A percentile compares a stretch with the other conserved stretches of the same genome.
phyloP scores from a whole-genome alignment of 2,113 vertebrate species.

The Indicator indicator region DNA sequence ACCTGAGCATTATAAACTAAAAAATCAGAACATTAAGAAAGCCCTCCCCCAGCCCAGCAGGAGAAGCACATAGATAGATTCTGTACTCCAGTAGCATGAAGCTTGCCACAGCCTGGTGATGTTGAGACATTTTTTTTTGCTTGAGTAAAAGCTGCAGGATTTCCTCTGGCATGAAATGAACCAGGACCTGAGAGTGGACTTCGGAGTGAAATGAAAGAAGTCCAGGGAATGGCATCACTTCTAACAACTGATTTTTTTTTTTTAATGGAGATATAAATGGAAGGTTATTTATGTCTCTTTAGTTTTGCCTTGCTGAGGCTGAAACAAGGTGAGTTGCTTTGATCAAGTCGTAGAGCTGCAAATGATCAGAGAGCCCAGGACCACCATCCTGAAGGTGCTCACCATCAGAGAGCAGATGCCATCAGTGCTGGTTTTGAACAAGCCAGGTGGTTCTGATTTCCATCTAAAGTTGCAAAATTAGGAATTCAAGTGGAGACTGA shows the following conservation, averaged over 20 bases:
- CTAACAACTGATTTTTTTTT: not conserved
- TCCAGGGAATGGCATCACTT: not conserved
- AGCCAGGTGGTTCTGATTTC: not conserved
- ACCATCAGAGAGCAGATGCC: not conserved
- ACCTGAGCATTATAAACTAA: not conserved
- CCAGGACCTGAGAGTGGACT: not conserved
- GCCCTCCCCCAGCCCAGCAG: not conserved
- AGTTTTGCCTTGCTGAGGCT: not conserved
- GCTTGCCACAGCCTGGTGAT: not conserved
- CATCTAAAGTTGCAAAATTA: not conserved
- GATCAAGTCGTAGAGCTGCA: not conserved
- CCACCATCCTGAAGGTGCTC: not conserved
- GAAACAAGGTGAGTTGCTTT: not conserved
- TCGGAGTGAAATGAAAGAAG: not conserved
- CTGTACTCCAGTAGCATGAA: fast-evolving
- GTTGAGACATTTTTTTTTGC: not conserved
- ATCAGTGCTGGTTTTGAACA: not conserved
- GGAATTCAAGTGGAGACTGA: not conserved
- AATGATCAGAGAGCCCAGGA: not conserved
- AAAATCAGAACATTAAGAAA: not conserved
- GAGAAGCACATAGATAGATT: not conserved
- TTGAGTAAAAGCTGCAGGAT: not conserved
- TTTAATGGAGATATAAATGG: not conserved
- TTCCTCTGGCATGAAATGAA: not conserved
- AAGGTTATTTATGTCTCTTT: not conserved